These are phyloP conservation scores for Scophthalmus maximus DNA, from an alignment of 2,113 vertebrate species.

Conservation along the genomic window DNA sequence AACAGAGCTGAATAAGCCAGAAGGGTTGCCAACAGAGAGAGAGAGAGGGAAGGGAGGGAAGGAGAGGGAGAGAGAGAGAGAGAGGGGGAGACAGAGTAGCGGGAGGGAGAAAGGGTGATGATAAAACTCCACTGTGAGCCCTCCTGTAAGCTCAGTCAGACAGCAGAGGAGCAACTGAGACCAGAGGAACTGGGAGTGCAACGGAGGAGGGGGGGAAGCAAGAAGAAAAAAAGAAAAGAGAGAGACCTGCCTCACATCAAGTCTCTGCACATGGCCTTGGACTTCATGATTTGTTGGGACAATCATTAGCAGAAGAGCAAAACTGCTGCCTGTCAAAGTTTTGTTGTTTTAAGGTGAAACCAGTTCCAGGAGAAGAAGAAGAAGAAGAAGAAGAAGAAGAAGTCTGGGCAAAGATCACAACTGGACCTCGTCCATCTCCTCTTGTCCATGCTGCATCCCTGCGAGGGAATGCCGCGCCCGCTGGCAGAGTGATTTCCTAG, in stretches of 20 bases:
- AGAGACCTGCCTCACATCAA: conserved; percentile 62
- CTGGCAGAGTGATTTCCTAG: conserved; percentile 42
- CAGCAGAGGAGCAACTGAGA: conserved; percentile 68
- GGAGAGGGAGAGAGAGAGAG: conserved; percentile 28
- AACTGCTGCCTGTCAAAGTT: too few relatives aligned
- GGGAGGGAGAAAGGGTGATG: too few relatives aligned
- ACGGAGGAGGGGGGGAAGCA: too few relatives aligned
- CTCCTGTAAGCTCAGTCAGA: conserved; percentile 79
- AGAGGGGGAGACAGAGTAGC: too few relatives aligned
- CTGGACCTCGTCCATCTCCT: conserved; percentile 61
- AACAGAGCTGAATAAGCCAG: conserved; percentile 77
- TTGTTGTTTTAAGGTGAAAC: too few relatives aligned
- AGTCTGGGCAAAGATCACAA: conserved; percentile 54
- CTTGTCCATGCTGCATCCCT: conserved; percentile 41
- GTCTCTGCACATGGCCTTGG: conserved; percentile 47
- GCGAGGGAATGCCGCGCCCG: too few relatives aligned
- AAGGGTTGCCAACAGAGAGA: conserved; percentile 75
- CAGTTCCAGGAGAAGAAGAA: neutral
- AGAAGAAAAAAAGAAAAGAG: too few relatives aligned
- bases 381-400: conserved; percentile 36
- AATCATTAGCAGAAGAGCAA: neutral
- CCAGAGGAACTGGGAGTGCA: too few relatives aligned
- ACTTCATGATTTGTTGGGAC: conserved; percentile 52
- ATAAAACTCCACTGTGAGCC: conserved; percentile 81
- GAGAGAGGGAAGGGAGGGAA: conserved; percentile 29